Evolutionary conservation across 2,888 invertebrate species (phyloP), one percentile per base, ranked within the genome.

Genomic region (Drosophila mercatorum): DNA sequence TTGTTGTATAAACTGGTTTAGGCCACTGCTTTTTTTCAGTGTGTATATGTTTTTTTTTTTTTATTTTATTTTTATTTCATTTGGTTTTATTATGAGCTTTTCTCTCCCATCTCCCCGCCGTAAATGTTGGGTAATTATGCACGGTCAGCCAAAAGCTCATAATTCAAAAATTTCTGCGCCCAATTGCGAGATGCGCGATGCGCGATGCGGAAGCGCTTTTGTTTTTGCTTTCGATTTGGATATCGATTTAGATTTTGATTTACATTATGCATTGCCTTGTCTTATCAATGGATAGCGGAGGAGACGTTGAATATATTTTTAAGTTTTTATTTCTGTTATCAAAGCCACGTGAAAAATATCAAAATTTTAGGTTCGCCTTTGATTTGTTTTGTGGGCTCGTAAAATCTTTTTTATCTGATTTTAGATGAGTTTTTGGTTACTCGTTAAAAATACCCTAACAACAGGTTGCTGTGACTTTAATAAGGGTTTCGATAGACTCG

Each of bases 111-210:
- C 59, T 60, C 36, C 67, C 57, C 60, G 31, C 62, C 53, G 41
- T 49, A 63, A 73, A 73, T 62, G 55, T 64, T 69, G 44, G 73
- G 65, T 80, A 84, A 85, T 88, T 88, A 82, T 88, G 86, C 80
- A 85, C 67, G 75, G 70, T 52, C 69, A 74, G 70, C 77, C 73
- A 76, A 75, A 88, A 83, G 68, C 81, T 65, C 84, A 85, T 85
- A 85, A 79, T 71, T 85, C 84, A 85, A 88, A 88, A 75, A 86
- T 75, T 79, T 86, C 59, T 75, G 83, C 70, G 88, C 83, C 88
- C 83, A 81, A 75, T 73, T 73, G 73, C 75, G 70, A 82, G 70
- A 88, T 83, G 28, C 28, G 55, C 80, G 72, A 86, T 83, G 55
- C 41, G 55, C 83, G 72, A 88, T 81, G 89, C 84, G 84, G 89